phyloP scores from a whole-genome alignment of 2,113 vertebrate species.

The Clupea harengus region DNA sequence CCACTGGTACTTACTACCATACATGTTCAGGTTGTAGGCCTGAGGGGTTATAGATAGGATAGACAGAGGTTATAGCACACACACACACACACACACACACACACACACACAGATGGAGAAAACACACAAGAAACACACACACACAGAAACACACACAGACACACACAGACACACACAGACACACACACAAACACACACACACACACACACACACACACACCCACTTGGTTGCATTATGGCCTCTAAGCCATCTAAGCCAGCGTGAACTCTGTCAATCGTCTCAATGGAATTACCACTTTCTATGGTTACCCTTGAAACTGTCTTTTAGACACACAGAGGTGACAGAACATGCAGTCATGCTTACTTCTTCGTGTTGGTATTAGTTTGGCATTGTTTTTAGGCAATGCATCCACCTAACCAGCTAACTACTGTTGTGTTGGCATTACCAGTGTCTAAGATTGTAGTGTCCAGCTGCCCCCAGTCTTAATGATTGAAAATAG shows the following conservation, averaged over 20 bases:
- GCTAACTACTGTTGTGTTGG: background rate
- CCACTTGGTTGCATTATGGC: background rate
- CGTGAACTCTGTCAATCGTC: background rate
- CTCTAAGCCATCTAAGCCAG: background rate
- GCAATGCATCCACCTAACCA: background rate
- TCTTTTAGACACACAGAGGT: background rate
- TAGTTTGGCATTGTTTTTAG: background rate
- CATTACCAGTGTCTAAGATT: conserved; percentile 1
- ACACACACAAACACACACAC: background rate
- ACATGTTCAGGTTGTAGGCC: conserved; percentile 96
- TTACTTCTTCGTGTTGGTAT: background rate
- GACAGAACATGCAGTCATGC: background rate
- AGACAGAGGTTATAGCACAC: background rate
- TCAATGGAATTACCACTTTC: background rate
- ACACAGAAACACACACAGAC: background rate
- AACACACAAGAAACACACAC: background rate
- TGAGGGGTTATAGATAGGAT: conserved; percentile 45
- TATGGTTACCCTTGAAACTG: background rate
- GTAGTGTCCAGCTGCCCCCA: background rate
- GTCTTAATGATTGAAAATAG: background rate
- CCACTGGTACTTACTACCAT: conserved; percentile 97
- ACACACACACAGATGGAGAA: no score
- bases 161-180: no score
- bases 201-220: background rate
- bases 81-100: conserved; percentile 5